These are phyloP conservation scores for Cecidostiba fungosa DNA, from an alignment of 2,888 invertebrate genomes.

Conservation along the genomic window DNA sequence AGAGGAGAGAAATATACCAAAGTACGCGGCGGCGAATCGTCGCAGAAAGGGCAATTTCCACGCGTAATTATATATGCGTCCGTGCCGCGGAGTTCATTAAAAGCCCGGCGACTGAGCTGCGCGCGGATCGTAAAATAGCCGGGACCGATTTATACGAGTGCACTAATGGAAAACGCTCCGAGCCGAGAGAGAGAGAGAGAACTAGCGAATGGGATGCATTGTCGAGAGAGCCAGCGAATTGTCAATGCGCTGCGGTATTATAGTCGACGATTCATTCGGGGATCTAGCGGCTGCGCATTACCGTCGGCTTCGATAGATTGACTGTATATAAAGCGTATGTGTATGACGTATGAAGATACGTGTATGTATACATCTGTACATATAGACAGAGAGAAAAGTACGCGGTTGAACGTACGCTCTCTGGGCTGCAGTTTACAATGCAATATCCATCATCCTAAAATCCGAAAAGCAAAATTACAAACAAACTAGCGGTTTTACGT, in stretches of 20 bases:
- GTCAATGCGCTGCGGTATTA: not conserved
- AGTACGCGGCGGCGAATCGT: too few species aligned
- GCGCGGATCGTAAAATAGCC: constrained; percentile 36
- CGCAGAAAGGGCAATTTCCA: constrained; percentile 4
- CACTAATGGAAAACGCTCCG: constrained; percentile 37
- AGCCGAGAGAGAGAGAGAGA: constrained; percentile 42
- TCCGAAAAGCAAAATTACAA: not conserved
- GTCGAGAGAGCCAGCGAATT: not conserved
- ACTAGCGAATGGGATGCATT: constrained; percentile 64
- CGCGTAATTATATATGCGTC: constrained; percentile 42
- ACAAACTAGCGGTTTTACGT: not conserved
- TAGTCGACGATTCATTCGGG: not conserved
- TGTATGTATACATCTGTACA: too few species aligned
- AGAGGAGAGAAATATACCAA: not conserved
- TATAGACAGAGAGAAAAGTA: too few species aligned
- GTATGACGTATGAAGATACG: not conserved
- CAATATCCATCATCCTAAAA: not conserved
- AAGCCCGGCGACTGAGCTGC: constrained; percentile 19
- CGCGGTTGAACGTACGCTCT: not conserved
- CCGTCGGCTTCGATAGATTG: not conserved
- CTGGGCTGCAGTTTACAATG: not conserved
- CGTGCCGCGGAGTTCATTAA: constrained; percentile 37
- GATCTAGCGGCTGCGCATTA: not conserved
- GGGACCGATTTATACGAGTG: constrained; percentile 38
- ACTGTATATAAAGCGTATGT: not conserved